These are phyloP conservation scores for Dysmachus trigonus DNA, from an alignment of 2,888 invertebrate genomes.

Conservation along the genomic window DNA sequence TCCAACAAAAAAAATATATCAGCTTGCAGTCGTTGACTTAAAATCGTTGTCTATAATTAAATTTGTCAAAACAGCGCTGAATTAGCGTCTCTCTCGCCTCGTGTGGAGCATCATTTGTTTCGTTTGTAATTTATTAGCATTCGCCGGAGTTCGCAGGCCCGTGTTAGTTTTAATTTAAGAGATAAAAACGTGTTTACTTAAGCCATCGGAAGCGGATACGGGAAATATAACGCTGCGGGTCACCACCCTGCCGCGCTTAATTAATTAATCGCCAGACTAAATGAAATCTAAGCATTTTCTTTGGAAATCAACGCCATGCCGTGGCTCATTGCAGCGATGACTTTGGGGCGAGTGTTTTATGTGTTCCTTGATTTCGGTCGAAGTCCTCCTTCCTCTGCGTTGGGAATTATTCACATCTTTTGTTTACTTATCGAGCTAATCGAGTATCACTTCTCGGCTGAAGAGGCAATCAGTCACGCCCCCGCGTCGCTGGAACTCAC, in stretches of 20 bases:
- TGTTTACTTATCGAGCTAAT: constrained; percentile 33
- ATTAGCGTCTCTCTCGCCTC: background rate
- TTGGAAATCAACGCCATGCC: background rate
- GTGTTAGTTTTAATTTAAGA: background rate
- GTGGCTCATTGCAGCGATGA: background rate
- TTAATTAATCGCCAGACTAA: constrained; percentile 20
- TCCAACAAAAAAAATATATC: background rate
- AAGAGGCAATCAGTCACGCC: constrained; percentile 38
- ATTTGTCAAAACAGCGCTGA: background rate
- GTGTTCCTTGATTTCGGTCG: background rate
- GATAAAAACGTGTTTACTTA: constrained; percentile 3
- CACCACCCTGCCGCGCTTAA: background rate
- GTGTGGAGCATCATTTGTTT: background rate
- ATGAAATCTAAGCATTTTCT: background rate
- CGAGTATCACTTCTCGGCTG: constrained; percentile 25
- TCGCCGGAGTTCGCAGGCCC: background rate
- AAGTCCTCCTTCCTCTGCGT: background rate
- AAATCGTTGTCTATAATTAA: background rate
- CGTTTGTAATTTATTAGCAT: background rate
- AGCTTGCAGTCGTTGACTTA: background rate
- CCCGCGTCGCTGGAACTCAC: background rate
- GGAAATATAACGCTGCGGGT: background rate
- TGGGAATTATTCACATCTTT: constrained; percentile 15
- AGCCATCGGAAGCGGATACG: constrained; percentile 14
- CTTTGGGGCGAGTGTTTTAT: background rate